Evolutionary conservation across 1,140 invertebrate genomes (phyloP).

Genomic region (Diuraphis noxia): DNA sequence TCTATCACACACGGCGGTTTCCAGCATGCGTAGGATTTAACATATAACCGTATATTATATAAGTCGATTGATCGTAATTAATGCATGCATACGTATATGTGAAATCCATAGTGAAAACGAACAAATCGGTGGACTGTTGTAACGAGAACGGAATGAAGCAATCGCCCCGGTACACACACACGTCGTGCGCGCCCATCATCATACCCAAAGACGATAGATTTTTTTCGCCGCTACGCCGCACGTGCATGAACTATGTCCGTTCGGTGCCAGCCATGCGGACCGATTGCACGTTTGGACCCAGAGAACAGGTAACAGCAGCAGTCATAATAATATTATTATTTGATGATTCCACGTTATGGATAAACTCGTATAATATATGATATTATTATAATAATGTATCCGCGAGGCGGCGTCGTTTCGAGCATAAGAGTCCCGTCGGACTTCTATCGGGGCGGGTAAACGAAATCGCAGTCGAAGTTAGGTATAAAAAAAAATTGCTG

Average conservation of each 20-base stretch:
- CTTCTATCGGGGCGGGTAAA: too few relatives aligned
- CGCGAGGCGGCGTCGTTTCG: too few relatives aligned
- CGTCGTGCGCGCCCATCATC: constrained; percentile 78
- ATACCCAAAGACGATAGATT: constrained; percentile 70
- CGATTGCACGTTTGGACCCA: constrained; percentile 78
- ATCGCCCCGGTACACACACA: constrained; percentile 72
- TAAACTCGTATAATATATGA: neutral
- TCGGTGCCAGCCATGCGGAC: constrained; percentile 74
- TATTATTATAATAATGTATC: neutral
- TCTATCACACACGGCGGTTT: constrained; percentile 75
- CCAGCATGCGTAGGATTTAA: constrained; percentile 72
- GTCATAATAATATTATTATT: too few relatives aligned
- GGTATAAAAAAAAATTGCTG: neutral
- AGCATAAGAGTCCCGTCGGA: too few relatives aligned
- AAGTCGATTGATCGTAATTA: neutral
- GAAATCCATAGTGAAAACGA: constrained; percentile 64
- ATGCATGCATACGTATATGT: neutral
- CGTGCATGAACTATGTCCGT: constrained; percentile 80
- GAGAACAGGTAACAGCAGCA: constrained; percentile 72
- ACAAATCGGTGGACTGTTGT: constrained; percentile 72
- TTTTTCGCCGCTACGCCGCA: constrained; percentile 65
- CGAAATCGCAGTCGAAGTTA: too few relatives aligned
- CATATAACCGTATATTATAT: neutral
- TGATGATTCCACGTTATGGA: neutral
- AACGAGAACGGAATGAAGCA: constrained; percentile 64